Conservation (phyloP, 2,113 vertebrate species). For the Salvator merianae region DNA sequence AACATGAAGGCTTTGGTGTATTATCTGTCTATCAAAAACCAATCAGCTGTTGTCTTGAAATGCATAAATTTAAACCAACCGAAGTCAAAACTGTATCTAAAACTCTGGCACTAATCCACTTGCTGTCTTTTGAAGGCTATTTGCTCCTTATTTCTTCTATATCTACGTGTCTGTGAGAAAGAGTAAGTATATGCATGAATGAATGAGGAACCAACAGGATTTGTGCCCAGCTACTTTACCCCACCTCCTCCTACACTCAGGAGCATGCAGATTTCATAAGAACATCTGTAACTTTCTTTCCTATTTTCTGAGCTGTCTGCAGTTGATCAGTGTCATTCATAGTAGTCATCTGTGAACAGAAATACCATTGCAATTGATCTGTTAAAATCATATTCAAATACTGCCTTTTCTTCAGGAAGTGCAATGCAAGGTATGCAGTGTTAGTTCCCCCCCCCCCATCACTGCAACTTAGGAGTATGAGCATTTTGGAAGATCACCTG, state of each 20-base stretch:
- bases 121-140: not conserved
- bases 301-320: constrained; percentile 1
- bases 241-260: not conserved
- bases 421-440: too few species aligned
- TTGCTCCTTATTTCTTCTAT: not conserved
- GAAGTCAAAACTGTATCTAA: not conserved
- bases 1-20: not conserved
- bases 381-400: not conserved
- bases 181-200: not conserved
- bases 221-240: not conserved
- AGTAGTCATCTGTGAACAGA: fast-evolving
- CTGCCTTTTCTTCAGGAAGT: not conserved
- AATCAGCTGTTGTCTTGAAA: not conserved
- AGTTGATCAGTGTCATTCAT: not conserved
- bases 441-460: too few species aligned
- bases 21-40: not conserved
- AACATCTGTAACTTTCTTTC: not conserved
- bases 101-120: not conserved
- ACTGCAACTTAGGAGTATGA: too few species aligned
- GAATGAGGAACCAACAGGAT: not conserved
- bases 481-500: too few species aligned
- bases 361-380: fast-evolving
- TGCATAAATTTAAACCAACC: not conserved
- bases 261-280: not conserved
- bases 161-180: not conserved